These are phyloP conservation scores for Thaumatotibia leucotreta DNA, from an alignment of 1,140 invertebrate genomes.

Conservation along the genomic window DNA sequence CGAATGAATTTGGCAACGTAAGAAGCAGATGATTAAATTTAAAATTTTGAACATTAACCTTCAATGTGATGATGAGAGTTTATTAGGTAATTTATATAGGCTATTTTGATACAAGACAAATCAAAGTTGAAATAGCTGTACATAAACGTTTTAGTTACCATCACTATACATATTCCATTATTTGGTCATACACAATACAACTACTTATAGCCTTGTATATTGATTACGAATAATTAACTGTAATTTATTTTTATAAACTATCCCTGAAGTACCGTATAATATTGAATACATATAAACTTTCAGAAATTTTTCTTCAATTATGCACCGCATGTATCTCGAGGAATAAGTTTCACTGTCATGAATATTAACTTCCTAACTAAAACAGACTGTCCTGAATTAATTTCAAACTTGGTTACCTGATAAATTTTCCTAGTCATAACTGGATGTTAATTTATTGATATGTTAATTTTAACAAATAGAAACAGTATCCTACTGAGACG, in stretches of 20 bases:
- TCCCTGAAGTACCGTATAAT: not conserved
- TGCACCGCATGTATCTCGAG: not conserved
- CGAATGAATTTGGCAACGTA: too few relatives aligned
- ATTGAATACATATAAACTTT: not conserved
- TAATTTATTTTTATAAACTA: not conserved
- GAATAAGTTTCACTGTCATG: not conserved
- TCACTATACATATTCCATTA: too few relatives aligned
- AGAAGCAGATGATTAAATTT: too few relatives aligned
- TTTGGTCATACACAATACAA: too few relatives aligned
- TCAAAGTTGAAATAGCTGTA: too few relatives aligned
- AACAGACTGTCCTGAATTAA: constrained; percentile 1
- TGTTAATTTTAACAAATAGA: constrained; percentile 66
- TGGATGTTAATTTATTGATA: constrained; percentile 48
- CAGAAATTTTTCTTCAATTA: not conserved
- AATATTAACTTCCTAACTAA: constrained; percentile 3
- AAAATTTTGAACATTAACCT: too few relatives aligned
- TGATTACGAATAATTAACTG: not conserved
- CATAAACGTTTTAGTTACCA: too few relatives aligned
- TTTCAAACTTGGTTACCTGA: constrained; percentile 22
- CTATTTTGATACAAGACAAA: too few relatives aligned
- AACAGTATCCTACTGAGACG: constrained; percentile 55
- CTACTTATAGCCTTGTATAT: not conserved
- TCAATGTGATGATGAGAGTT: too few relatives aligned
- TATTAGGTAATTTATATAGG: too few relatives aligned
- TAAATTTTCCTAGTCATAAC: constrained; percentile 22